Evolutionary conservation across 2,888 invertebrate species (phyloP).

Genomic region (Xiphydria camelus): DNA sequence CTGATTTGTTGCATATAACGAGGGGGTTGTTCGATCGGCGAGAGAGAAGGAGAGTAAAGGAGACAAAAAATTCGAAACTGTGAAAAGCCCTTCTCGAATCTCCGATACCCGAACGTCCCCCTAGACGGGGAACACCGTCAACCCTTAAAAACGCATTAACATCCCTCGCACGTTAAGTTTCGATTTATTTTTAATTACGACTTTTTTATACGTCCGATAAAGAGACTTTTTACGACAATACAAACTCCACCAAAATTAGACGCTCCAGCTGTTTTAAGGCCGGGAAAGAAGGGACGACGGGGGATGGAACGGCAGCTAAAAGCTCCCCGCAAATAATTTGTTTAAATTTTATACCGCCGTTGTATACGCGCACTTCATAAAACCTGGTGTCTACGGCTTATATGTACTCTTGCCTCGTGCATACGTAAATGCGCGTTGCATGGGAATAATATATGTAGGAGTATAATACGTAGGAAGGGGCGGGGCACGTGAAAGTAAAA

Average conservation of each 20-base stretch:
- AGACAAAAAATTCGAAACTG: background rate
- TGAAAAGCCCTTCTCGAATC: background rate
- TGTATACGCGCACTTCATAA: too few relatives aligned
- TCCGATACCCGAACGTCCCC: background rate
- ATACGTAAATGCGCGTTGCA: too few relatives aligned
- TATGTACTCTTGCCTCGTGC: too few relatives aligned
- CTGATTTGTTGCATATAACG: constrained; percentile 16
- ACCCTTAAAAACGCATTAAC: constrained; percentile 14
- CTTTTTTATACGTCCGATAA: constrained; percentile 22
- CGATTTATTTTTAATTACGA: constrained; percentile 25
- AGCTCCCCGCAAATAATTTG: too few relatives aligned
- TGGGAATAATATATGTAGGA: too few relatives aligned
- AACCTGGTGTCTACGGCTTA: too few relatives aligned
- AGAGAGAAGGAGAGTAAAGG: constrained; percentile 1
- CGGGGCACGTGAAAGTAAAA: too few relatives aligned
- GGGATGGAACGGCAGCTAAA: too few relatives aligned
- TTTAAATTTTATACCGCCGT: too few relatives aligned
- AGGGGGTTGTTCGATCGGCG: constrained; percentile 7
- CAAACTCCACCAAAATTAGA: background rate
- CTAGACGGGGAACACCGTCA: background rate
- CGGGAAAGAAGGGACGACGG: too few relatives aligned
- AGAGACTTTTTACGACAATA: constrained; percentile 15
- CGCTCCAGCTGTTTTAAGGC: too few relatives aligned
- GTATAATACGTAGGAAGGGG: too few relatives aligned
- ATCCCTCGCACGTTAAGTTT: constrained; percentile 1